Base-by-base conservation (phyloP, 2,888 invertebrate genomes). In the Agapostemon virescens region DNA sequence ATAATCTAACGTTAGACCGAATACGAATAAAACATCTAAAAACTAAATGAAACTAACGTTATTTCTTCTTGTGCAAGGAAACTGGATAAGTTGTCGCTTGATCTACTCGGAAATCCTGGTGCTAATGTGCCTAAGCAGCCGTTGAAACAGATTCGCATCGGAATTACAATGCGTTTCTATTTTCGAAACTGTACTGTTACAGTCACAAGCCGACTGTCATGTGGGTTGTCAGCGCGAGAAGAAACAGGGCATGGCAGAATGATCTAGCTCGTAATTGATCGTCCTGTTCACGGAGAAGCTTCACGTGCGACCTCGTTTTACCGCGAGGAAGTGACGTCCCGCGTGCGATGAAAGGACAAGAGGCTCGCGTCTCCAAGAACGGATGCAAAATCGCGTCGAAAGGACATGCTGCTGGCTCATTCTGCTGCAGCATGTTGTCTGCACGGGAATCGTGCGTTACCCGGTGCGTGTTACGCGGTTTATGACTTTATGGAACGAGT, bases 181-280 rank as follows among this genome's bases (percentile, higher is more conserved):
- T 63, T 45, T 42, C 61, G 67, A 74, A 36, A 63, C 52, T 15
- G 38, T 71, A 63, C 26, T 55, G 55, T 55, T 26, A 61, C 73
- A 84, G 86, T 87, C 83, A 82, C 88, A 84, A 89, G 81, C 80
- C 66, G 77, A 63, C 84, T 82, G 83, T 74, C 84, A 86, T 86
- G 82, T 89, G 84, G 86, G 87, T 79, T 84, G 83, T 30, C 67
- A 64, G 73, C 68, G 71, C 64, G 71, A 36, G 76, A 82, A 75
- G 79, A 90, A 90, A 82, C 89, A 90, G 90, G 87, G 87, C 90
- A 85, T 86, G 79, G 84, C 86, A 74, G 74, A 80, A 75, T 78
- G 81, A 72, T 81, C 79, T 67, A 79, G 77, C 69, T 73, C 64
- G 69, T 81, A 84, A 86, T 84, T 81, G 84, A 77, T 84, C 79